Conservation (phyloP, 2,888 invertebrate species). For the Blera fallax region DNA sequence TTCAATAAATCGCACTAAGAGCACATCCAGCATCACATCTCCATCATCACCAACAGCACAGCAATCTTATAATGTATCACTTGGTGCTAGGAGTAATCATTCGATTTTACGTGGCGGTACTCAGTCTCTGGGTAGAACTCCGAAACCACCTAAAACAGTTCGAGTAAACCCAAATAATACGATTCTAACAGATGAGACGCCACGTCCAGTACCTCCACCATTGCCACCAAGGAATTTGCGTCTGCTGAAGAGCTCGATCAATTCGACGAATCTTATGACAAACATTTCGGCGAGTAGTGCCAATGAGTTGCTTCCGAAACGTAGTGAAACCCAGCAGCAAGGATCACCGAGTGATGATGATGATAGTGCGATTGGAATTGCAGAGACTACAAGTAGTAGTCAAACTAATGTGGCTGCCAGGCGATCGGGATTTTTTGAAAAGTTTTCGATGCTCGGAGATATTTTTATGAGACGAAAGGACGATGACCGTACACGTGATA, state of each 20-base stretch:
- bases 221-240: slow-evolving; percentile 65
- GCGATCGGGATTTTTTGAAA: slow-evolving; percentile 59
- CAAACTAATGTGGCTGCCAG: slow-evolving; percentile 5
- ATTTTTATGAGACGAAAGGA: slow-evolving; percentile 76
- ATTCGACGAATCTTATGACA: slow-evolving; percentile 69
- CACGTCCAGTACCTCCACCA: slow-evolving; percentile 46
- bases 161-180: slow-evolving; percentile 72
- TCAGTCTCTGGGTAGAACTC: slow-evolving; percentile 49
- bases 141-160: slow-evolving; percentile 42
- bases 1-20: slow-evolving; percentile 45
- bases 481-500: slow-evolving; percentile 77
- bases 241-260: slow-evolving; percentile 44
- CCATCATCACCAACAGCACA: slow-evolving; percentile 24
- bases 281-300: slow-evolving; percentile 74
- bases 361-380: slow-evolving; percentile 49
- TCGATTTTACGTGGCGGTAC: slow-evolving; percentile 58
- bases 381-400: neutral
- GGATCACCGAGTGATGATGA: slow-evolving; percentile 50
- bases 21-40: slow-evolving; percentile 58
- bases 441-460: slow-evolving; percentile 72
- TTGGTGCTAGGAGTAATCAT: slow-evolving; percentile 34
- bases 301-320: slow-evolving; percentile 71
- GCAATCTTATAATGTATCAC: slow-evolving; percentile 7
- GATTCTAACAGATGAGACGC: slow-evolving; percentile 65
- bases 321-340: neutral